Evolutionary conservation across 2,113 vertebrate species (phyloP), one percentile per base, ranked within the genome.

Genomic region (Pseudopodoces humilis): DNA sequence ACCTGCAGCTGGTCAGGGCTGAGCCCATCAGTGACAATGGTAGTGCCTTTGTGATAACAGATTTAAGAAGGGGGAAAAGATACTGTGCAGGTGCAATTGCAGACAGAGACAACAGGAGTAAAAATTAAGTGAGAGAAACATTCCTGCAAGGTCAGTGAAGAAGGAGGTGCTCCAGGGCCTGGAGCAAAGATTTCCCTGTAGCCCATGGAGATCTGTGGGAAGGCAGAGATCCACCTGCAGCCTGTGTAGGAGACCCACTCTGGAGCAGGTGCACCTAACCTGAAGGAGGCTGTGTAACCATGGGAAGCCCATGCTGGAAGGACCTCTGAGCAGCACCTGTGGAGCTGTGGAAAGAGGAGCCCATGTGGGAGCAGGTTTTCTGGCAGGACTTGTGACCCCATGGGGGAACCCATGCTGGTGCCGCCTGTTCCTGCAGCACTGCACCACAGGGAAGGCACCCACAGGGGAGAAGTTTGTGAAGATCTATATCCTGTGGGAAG

Each of bases 161-260:
- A 30, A 63, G 27, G 13, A 49, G 17, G 18, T 25, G 13, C 16
- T 56, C 21, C 21, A 46, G 12, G 50, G 64, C 16, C 27, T 30
- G 33, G 6, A 39, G 41, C 62, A 80, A 52, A 37, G 13, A 13
- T 33, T 37, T 55, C 20, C 55, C 20, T 10, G 31, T 21, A 55
- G 21, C 7, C 55, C 0, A 0, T 60, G 46, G 24, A 60, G 24
- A 23, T 24, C 10, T 44, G 15, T 10, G 20, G 67, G 25, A 25
- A 56, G 13, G 37, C 55, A 60, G 13, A 35, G 55, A 60, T 60
- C 55, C 46, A 60, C 19, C 35, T 41, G 55, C 30, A 70, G 44
- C 11, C 31, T 11, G 1, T 20, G 24, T 6, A 25, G 37, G 27
- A 21, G 10, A 52, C 33, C 37, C 56, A 17, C 3, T 6, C 3